Evolutionary conservation across 2,888 invertebrate genomes (phyloP).

Genomic region (Rhagophthalmus giganteus): DNA sequence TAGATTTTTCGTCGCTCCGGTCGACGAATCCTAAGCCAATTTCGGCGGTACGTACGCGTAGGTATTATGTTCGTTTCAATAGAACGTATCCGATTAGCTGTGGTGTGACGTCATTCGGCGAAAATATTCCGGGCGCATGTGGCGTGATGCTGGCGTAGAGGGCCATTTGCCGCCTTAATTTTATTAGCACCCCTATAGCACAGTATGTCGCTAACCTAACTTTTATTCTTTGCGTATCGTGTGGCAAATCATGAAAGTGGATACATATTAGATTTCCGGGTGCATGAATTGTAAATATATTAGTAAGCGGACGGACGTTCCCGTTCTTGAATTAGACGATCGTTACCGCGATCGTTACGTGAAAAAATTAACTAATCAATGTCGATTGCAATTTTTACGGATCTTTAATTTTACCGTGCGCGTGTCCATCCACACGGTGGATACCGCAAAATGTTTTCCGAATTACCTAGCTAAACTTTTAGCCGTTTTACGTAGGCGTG

Average conservation of each 20-base stretch:
- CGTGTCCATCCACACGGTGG: no score
- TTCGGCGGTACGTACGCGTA: slow-evolving; percentile 22
- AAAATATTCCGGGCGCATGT: slow-evolving; percentile 45
- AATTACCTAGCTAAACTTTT: no score
- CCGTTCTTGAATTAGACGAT: neutral
- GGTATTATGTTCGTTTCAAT: no score
- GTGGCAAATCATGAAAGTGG: slow-evolving; percentile 32
- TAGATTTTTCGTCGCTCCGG: neutral
- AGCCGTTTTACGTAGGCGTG: neutral
- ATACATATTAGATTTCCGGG: slow-evolving; percentile 27
- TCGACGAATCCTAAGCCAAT: slow-evolving; percentile 17
- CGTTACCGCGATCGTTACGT: neutral
- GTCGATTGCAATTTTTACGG: no score
- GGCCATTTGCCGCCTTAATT: slow-evolving; percentile 55
- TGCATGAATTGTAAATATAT: slow-evolving; percentile 23
- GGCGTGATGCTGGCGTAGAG: slow-evolving; percentile 50
- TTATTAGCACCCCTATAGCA: slow-evolving; percentile 51
- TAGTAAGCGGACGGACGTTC: neutral
- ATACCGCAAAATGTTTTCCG: no score
- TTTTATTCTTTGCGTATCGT: slow-evolving; percentile 29
- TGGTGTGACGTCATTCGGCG: slow-evolving; percentile 34
- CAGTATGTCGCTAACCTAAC: slow-evolving; percentile 32
- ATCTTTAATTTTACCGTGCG: no score
- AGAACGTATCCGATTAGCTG: slow-evolving; percentile 25
- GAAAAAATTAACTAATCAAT: neutral